Conservation (phyloP, 2,113 vertebrate genomes). For the Seriola rivoliana region DNA sequence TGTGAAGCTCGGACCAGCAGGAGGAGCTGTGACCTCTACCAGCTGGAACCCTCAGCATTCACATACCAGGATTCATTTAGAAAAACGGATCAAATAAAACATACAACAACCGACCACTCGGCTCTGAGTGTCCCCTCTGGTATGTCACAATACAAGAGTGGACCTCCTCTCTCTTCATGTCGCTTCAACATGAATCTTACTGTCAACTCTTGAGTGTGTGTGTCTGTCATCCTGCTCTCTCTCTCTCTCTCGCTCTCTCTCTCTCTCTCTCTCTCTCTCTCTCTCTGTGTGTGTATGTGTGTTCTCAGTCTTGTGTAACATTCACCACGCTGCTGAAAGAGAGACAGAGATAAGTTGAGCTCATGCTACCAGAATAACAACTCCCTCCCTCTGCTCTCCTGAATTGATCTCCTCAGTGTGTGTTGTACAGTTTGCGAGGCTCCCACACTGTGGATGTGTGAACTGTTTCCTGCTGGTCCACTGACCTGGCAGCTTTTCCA, state of each 20-base stretch:
- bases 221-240: background rate
- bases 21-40: constrained; percentile 27
- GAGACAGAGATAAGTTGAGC: constrained; percentile 30
- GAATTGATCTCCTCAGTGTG: constrained; percentile 5
- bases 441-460: no score
- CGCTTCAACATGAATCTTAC: background rate
- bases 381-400: constrained; percentile 18
- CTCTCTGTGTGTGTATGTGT: constrained; percentile 4
- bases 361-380: constrained; percentile 60
- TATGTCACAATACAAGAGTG: background rate
- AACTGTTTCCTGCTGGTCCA: no score
- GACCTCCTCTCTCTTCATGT: constrained; percentile 6
- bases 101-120: constrained; percentile 11
- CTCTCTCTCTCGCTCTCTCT: background rate
- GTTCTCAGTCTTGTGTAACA: constrained; percentile 58
- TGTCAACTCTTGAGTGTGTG: background rate
- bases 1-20: constrained; percentile 9
- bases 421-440: constrained; percentile 1
- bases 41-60: background rate
- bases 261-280: no score
- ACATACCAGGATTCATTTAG: constrained; percentile 30
- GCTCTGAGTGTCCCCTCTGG: background rate
- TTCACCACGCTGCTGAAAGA: constrained; percentile 54
- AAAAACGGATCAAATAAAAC: constrained; percentile 43
- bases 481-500: no score